Evolutionary conservation across 2,113 vertebrate genomes (phyloP).

Genomic region (Thermophis baileyi): DNA sequence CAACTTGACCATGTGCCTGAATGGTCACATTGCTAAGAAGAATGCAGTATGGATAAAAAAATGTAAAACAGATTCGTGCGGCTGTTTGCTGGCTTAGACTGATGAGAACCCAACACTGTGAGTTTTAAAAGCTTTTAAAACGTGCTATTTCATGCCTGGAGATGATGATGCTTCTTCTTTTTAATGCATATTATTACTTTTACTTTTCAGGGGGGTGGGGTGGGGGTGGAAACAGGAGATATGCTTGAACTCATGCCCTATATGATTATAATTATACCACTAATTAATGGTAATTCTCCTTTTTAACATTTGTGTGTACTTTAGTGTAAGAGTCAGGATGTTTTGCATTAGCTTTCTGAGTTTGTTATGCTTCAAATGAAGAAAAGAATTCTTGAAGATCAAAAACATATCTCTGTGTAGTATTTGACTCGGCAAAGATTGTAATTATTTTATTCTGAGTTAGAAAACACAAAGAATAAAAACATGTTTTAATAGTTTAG

Average conservation of each 20-base stretch:
- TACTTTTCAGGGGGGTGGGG: slow-evolving; percentile 41
- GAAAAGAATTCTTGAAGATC: slow-evolving; percentile 49
- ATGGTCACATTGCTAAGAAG: slow-evolving; percentile 71
- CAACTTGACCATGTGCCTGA: slow-evolving; percentile 79
- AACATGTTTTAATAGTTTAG: slow-evolving; percentile 64
- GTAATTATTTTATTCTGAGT: slow-evolving; percentile 56
- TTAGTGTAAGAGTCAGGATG: slow-evolving; percentile 31
- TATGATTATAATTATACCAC: slow-evolving; percentile 12
- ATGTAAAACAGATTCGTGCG: slow-evolving; percentile 66
- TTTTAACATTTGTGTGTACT: slow-evolving; percentile 24
- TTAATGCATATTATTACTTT: slow-evolving; percentile 29
- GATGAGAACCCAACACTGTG: slow-evolving; percentile 70
- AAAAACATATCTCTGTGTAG: slow-evolving; percentile 46
- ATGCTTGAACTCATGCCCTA: slow-evolving; percentile 41
- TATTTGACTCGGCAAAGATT: slow-evolving; percentile 54
- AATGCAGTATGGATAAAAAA: slow-evolving; percentile 72
- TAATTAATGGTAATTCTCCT: not conserved
- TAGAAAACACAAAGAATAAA: slow-evolving; percentile 61
- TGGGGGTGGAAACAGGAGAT: slow-evolving; percentile 25
- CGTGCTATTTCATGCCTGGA: slow-evolving; percentile 38
- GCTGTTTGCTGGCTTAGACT: slow-evolving; percentile 64
- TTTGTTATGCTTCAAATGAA: slow-evolving; percentile 24
- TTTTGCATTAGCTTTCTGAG: slow-evolving; percentile 48
- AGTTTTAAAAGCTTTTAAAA: slow-evolving; percentile 63
- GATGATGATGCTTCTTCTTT: not conserved